Evolutionary conservation across 2,888 invertebrate genomes (phyloP).

Genomic region (Aphidoletes aphidimyza): DNA sequence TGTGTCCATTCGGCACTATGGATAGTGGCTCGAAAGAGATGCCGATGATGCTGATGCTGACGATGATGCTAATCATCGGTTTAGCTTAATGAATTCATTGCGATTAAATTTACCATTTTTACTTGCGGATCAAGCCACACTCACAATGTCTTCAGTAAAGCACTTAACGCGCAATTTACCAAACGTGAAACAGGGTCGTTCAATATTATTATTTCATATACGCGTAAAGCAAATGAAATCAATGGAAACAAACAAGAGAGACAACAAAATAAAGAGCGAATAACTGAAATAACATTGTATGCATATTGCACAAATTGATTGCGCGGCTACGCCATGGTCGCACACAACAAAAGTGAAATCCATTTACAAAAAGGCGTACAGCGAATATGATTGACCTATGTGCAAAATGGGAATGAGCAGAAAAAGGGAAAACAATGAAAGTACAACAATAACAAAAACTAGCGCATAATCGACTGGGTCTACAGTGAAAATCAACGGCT

Average conservation of each 20-base stretch:
- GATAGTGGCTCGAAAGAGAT: neutral
- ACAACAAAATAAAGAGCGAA: too few relatives aligned
- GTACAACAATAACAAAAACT: neutral
- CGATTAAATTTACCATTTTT: conserved; percentile 10
- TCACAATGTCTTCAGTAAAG: neutral
- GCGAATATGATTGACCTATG: conserved; percentile 42
- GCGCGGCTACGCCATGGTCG: conserved; percentile 12
- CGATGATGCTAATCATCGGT: conserved; percentile 53
- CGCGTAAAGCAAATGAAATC: neutral
- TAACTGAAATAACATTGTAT: conserved; percentile 45
- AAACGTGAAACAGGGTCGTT: neutral
- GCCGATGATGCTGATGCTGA: conserved; percentile 40
- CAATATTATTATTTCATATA: neutral
- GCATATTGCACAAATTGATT: conserved; percentile 54
- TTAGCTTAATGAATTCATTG: conserved; percentile 53
- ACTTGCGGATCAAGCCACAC: too few relatives aligned
- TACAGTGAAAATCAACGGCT: neutral
- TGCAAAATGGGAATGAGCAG: conserved; percentile 1
- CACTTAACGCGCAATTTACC: neutral
- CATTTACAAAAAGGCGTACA: conserved; percentile 43
- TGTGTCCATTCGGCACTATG: neutral
- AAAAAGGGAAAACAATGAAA: neutral
- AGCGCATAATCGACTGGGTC: neutral
- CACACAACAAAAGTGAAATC: neutral
- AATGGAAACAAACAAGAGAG: conserved; percentile 13